phyloP scores from a whole-genome alignment of 2,113 vertebrate genomes.

The Equus quagga region DNA sequence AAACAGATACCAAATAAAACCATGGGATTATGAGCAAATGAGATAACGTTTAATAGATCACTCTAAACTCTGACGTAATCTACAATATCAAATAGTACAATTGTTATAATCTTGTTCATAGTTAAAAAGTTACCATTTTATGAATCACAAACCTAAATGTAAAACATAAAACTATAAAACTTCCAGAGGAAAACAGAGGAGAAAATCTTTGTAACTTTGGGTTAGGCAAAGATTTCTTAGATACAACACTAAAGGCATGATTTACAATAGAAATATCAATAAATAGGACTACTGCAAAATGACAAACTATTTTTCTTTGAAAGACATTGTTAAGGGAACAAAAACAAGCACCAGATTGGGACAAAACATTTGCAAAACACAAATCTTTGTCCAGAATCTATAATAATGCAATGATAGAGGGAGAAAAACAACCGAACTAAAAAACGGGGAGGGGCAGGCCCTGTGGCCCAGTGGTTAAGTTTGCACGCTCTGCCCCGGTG shows the following conservation, averaged over 20 bases:
- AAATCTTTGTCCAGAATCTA: slow-evolving; percentile 13
- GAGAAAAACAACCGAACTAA: not conserved
- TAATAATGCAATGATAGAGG: not conserved
- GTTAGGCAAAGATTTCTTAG: not conserved
- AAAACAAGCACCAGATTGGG: not conserved
- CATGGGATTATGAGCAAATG: not conserved
- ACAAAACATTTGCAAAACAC: not conserved
- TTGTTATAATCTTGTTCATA: not conserved
- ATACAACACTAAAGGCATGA: not conserved
- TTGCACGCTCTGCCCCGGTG: too few species aligned
- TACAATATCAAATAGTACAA: not conserved
- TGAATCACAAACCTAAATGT: slow-evolving; percentile 10
- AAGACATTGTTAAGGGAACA: not conserved
- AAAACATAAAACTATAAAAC: not conserved
- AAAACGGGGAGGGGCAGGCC: not conserved
- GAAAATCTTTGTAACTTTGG: not conserved
- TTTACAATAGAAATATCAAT: not conserved
- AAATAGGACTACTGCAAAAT: not conserved
- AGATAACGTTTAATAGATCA: not conserved
- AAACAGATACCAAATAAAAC: not conserved
- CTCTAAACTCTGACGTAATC: not conserved
- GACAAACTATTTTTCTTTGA: not conserved
- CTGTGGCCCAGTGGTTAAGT: too few species aligned
- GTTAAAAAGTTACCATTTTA: not conserved
- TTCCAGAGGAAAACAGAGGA: not conserved